Evolutionary conservation across 2,113 vertebrate genomes (phyloP).

Genomic region (Rhodinocichla rosea): DNA sequence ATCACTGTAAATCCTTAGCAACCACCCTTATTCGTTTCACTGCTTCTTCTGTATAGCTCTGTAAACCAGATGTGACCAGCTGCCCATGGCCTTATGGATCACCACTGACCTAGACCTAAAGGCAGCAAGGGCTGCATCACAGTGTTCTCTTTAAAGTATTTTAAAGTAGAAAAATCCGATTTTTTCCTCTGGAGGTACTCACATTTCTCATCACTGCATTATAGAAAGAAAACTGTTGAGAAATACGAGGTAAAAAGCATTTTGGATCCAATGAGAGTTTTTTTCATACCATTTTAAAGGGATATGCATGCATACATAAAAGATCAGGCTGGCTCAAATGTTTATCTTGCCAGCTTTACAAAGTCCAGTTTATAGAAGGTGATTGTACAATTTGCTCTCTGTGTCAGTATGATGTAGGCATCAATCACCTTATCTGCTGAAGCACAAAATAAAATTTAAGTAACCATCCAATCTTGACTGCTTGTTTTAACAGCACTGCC

Average conservation of each 20-base stretch:
- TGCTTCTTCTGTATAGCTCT: neutral
- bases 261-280: neutral
- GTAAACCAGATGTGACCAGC: neutral
- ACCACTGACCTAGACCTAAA: neutral
- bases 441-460: neutral
- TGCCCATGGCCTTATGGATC: neutral
- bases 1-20: neutral
- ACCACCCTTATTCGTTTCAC: neutral
- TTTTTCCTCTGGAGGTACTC: neutral
- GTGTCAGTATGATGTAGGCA: neutral
- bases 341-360: neutral
- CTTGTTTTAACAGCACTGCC: neutral
- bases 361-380: neutral
- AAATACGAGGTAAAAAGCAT: neutral
- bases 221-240: neutral
- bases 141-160: neutral
- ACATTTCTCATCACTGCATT: neutral
- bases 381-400: neutral
- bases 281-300: neutral
- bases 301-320: neutral
- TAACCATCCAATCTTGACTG: neutral
- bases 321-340: neutral
- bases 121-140: neutral
- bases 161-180: neutral
- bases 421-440: neutral